Base-by-base conservation (phyloP, 2,888 invertebrate genomes). In the Tenthredo amoena region DNA sequence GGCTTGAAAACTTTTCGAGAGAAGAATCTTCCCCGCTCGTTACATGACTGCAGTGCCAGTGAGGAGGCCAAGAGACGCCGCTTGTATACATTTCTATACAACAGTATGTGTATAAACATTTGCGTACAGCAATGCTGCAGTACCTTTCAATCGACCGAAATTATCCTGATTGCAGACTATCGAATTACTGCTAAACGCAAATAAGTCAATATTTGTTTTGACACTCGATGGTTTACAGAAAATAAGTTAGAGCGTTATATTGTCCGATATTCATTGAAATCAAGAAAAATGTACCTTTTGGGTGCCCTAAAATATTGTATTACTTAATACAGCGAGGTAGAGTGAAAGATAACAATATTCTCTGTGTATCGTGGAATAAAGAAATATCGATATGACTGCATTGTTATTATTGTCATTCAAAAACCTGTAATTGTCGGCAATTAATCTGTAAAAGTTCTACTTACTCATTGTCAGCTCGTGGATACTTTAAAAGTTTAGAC, bases 11-110 rank as follows among this genome's bases (percentile, higher is more conserved):
- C 26, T 62, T 81, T 40, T 31, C 62, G 62, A 65, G 58, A 37
- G 43, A 21, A 74, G 43, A 31, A 74, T 74, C 72, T 74, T 74
- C 43, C 9, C 6, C 37, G 74, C 43, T 74, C 43, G n/a, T 74
- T 74, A 18, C 37, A 71, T n/a, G 21, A 62, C 26, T 62, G 26
- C 26, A 58, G 21, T 47, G 21, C n/a, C 58, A n/a, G n/a, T 58
- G 62, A 26, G 62, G 26, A 62, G 62, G 26, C 62, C 62, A 10
- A 62, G 26, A 62, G 12, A 3, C 62, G 26, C 26, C 2, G 26
- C 10, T 62, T 62, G 62, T 26, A 26, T 62, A 21, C 26, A 58
- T 58, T 58, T 26, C n/a, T 12, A 62, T 26, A 12, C 62, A n/a
- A 7, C n/a, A n/a, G 18, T 50, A 0, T 50, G 55, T 55, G 55